Base-by-base conservation (phyloP, 1,140 invertebrate genomes). In the Drosophila auraria region DNA sequence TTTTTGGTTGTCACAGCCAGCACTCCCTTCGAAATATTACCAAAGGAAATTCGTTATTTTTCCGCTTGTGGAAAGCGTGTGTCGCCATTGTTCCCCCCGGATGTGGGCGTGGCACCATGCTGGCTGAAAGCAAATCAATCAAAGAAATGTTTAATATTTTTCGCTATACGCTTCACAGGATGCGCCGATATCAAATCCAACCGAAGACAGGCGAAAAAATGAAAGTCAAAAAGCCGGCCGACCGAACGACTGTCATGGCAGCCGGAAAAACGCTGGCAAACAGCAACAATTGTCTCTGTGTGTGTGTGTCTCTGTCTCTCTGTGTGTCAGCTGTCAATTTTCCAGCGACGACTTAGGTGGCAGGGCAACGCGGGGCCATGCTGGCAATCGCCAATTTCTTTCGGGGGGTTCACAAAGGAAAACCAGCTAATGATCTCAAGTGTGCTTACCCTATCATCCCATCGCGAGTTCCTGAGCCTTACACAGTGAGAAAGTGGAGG, bases 111-210 rank as follows among this genome's bases (percentile, higher is more conserved):
- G 57, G 64, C 70, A 27, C 51, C 33, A 33, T 42, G 57, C 56
- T 58, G 61, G 20, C 62, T 57, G 36, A 30, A 62, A 75, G 78
- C 72, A 82, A 81, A 81, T 81, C 79, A 81, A 81, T 81, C 79
- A 81, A 81, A 81, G 59, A 77, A 82, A 81, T 81, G 79, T 81
- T 81, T 81, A 81, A 81, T 81, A 81, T 81, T 81, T 81, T 81
- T 76, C 78, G 79, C 79, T 81, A 81, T 69, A 57, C 79, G 79
- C 78, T 77, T 81, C 71, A 81, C 58, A 47, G 49, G 54, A 62
- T 25, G 54, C 64, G 63, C 44, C 64, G 78, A 81, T 79, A 81
- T 60, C 54, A 69, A 58, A 68, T 63, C 40, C 57, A 47, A 30
- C 6, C 14, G 23, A 66, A 33, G 27, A 60, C 25, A 50, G 58